phyloP scores from a whole-genome alignment of 92 coral and sea anemone species.

The Montipora capitata region DNA sequence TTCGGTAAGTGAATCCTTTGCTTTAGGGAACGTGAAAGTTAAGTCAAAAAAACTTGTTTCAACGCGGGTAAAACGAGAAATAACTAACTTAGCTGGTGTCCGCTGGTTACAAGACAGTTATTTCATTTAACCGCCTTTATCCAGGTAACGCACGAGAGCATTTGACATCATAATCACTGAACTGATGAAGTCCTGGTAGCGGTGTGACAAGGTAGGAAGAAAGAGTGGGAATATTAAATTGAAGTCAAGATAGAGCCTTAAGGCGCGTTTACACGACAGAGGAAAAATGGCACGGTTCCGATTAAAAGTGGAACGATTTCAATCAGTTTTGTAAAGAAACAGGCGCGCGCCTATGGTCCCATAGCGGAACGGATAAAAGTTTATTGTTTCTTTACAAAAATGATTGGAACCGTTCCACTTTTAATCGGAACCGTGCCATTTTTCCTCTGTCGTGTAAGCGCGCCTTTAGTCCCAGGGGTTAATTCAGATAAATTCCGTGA shows the following conservation, averaged over 20 bases:
- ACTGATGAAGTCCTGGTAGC: not conserved
- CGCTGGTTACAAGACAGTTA: not conserved
- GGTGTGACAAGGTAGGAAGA: not conserved
- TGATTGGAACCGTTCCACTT: too few relatives aligned
- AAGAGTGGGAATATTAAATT: not conserved
- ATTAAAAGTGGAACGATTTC: too few relatives aligned
- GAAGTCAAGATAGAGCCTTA: not conserved
- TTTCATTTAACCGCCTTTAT: not conserved
- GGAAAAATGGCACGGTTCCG: too few relatives aligned
- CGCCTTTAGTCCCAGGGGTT: not conserved
- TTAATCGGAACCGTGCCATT: too few relatives aligned
- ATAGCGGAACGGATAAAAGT: too few relatives aligned
- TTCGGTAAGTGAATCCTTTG: not conserved
- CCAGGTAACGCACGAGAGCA: not conserved
- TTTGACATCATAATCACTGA: not conserved
- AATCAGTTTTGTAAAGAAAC: too few relatives aligned
- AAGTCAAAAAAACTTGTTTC: not conserved
- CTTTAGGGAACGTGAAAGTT: not conserved
- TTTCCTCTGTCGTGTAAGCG: not conserved
- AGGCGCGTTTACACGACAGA: too few relatives aligned
- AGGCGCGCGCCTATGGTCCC: too few relatives aligned
- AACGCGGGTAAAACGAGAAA: not conserved
- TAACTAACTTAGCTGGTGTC: not conserved
- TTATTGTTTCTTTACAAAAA: too few relatives aligned
- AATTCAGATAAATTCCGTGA: not conserved